phyloP scores from a whole-genome alignment of 2,113 vertebrate species.

The Sander vitreus region DNA sequence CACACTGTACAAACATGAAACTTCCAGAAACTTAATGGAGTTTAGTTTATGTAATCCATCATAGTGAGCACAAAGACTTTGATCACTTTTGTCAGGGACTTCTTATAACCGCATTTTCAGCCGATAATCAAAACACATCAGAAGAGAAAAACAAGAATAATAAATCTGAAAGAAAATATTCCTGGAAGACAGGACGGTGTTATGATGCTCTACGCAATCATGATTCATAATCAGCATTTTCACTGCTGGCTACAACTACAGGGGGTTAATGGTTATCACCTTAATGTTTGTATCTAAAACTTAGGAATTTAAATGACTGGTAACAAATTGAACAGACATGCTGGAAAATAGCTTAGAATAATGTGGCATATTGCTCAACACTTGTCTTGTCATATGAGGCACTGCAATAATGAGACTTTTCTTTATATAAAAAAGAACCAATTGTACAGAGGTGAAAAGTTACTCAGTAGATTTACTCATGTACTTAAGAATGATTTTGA shows the following conservation, averaged over 20 bases:
- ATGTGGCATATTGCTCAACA: background rate
- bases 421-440: background rate
- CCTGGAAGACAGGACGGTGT: background rate
- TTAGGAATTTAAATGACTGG: constrained; percentile 42
- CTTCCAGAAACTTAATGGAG: constrained; percentile 15
- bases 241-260: constrained; percentile 33
- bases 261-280: constrained; percentile 37
- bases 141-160: constrained; percentile 22
- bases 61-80: constrained; percentile 5
- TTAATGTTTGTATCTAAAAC: constrained; percentile 29
- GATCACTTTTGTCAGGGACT: constrained; percentile 33
- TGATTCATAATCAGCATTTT: constrained; percentile 50
- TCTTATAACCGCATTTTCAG: background rate
- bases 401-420: background rate
- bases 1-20: background rate
- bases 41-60: constrained; percentile 31
- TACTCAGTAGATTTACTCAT: background rate
- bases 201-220: constrained; percentile 10
- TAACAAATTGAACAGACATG: constrained; percentile 39
- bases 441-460: background rate
- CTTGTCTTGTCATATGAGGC: background rate
- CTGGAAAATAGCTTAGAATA: constrained; percentile 17
- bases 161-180: constrained; percentile 28
- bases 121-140: constrained; percentile 48
- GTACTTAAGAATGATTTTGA: background rate